phyloP scores from a whole-genome alignment of 2,797 vertebrate genomes.

The Sternotherus odoratus region DNA sequence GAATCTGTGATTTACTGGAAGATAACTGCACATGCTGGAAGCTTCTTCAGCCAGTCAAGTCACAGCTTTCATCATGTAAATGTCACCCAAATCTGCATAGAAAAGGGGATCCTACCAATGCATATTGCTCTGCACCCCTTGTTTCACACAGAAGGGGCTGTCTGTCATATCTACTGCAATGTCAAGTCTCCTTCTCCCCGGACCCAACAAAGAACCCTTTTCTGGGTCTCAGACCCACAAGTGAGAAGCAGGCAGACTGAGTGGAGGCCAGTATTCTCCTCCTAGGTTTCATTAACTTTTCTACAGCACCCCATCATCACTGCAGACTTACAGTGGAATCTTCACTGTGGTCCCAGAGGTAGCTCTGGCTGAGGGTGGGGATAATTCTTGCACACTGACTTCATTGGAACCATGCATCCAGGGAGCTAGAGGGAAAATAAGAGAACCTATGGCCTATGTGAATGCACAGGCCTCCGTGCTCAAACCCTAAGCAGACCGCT shows the following conservation, averaged over 20 bases:
- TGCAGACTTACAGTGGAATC: background rate
- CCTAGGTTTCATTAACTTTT: background rate
- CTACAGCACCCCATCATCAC: background rate
- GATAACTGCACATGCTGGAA: background rate
- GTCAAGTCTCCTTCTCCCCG: background rate
- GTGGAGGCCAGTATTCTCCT: background rate
- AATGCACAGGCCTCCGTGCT: rapidly evolving
- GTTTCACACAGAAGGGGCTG: background rate
- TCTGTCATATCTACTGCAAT: background rate
- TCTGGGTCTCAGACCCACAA: background rate
- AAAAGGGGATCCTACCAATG: background rate
- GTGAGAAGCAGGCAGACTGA: background rate
- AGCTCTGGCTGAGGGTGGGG: background rate
- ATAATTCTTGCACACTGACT: background rate
- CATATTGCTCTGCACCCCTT: background rate
- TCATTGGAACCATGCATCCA: background rate
- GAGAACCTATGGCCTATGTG: background rate
- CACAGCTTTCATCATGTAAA: background rate
- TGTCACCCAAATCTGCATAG: background rate
- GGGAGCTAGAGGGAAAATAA: background rate
- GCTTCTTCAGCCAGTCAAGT: background rate
- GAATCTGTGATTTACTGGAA: background rate
- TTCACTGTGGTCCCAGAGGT: background rate
- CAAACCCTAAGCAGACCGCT: background rate
- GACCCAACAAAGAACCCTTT: background rate